Conservation (phyloP, 2,797 vertebrate genomes). For the Notolabrus celidotus region DNA sequence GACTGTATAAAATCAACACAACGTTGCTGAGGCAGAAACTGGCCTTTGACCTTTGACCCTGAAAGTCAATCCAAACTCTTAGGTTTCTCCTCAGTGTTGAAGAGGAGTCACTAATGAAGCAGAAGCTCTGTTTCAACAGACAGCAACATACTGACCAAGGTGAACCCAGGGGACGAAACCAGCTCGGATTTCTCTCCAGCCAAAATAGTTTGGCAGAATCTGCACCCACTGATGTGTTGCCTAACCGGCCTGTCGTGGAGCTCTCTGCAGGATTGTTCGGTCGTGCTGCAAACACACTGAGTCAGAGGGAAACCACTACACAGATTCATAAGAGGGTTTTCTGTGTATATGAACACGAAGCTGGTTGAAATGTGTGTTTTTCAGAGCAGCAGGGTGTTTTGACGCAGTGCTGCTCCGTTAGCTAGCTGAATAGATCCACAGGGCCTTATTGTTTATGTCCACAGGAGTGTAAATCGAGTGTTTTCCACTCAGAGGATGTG, state of each 20-base stretch:
- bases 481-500: rapidly evolving
- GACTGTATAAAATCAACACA: no score
- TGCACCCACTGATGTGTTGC: slow-evolving; percentile 32
- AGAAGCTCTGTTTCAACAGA: background rate
- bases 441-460: slow-evolving; percentile 17
- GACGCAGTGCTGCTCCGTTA: slow-evolving; percentile 47
- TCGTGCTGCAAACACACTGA: slow-evolving; percentile 29
- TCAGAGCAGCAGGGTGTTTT: slow-evolving; percentile 27
- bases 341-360: background rate
- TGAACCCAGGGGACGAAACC: slow-evolving; percentile 28
- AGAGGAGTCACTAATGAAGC: background rate
- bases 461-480: background rate
- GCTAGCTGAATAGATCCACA: background rate
- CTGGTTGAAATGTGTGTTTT: background rate
- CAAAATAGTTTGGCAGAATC: slow-evolving; percentile 66
- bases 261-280: slow-evolving; percentile 6
- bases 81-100: background rate
- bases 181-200: slow-evolving; percentile 57
- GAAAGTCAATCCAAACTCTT: background rate
- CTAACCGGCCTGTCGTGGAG: slow-evolving; percentile 37
- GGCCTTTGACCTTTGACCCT: slow-evolving; percentile 20
- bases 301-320: background rate
- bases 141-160: slow-evolving; percentile 32
- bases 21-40: background rate
- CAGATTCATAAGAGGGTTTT: no score